Evolutionary conservation across 2,888 invertebrate genomes (phyloP), one percentile per base, ranked within the genome.

Genomic region (Cerastis rubricosa): DNA sequence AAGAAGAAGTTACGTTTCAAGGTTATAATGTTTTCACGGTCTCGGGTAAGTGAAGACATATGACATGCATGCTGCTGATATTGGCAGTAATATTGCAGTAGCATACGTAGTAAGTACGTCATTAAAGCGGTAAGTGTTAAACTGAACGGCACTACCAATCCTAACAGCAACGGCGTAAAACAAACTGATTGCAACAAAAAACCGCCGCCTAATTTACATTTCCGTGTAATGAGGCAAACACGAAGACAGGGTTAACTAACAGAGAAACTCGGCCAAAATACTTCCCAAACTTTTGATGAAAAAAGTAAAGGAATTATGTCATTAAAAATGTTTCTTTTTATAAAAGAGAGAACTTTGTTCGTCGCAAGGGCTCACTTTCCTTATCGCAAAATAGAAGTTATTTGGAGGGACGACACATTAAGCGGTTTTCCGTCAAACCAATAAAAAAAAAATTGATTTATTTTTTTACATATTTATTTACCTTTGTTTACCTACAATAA

Each of bases 161-260:
- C 43, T 14, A 25, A 67, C 22, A 63, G 35, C 7, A 43, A 63
- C 9, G 19, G 3, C n/a, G 11, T 22, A 40, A n/a, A 59, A 69
- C 14, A 35, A 76, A 71, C 25, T 54, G 2, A 25, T 22, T 59
- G 71, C 14, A 51, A 71, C 43, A 70, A 83, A 83, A n/a, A 77
- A 59, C 67, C n/a, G 40, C n/a, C 17, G n/a, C 35, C 63, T 70
- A 83, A 78, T 82, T 74, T 74, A 77, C 70, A 74, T 75, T 83
- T 75, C 49, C 57, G 19, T 71, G 59, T 80, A 82, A 85, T 82
- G 84, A 76, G 69, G 64, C 69, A 71, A 81, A 71, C 74, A 63
- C 64, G 54, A 74, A 74, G 77, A 75, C 71, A 70, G 71, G 69
- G 68, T 73, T 75, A 75, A 67, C 51, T 14, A 63, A 63, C 29